phyloP scores from a whole-genome alignment of 2,888 invertebrate genomes.

The Sinelater perroti region DNA sequence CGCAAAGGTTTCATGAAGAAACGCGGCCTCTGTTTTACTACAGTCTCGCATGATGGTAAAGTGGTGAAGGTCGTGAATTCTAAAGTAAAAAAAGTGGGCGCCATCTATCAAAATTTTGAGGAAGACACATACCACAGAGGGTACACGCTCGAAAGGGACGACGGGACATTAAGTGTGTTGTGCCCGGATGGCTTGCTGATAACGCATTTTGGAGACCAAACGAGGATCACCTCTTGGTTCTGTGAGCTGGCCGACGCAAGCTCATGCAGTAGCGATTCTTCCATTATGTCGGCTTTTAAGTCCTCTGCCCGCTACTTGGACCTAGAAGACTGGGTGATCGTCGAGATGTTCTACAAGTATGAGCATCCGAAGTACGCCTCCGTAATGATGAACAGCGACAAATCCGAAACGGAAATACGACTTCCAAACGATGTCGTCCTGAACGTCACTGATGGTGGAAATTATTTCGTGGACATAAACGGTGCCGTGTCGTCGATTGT shows the following conservation, averaged over 20 bases:
- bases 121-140: slow-evolving; percentile 20
- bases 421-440: slow-evolving; percentile 13
- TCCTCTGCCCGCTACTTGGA: too few relatives aligned
- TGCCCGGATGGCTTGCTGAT: slow-evolving; percentile 11
- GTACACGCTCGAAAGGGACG: slow-evolving; percentile 14
- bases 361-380: slow-evolving; percentile 38
- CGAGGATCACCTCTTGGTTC: slow-evolving; percentile 34
- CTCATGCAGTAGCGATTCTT: too few relatives aligned
- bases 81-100: slow-evolving; percentile 2
- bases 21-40: slow-evolving; percentile 5
- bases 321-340: slow-evolving; percentile 16
- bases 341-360: slow-evolving; percentile 30
- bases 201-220: slow-evolving; percentile 32
- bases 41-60: slow-evolving; percentile 19
- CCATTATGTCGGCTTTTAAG: too few relatives aligned
- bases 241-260: too few relatives aligned
- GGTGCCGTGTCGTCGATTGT: not conserved
- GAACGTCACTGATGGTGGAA: not conserved
- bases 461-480: not conserved
- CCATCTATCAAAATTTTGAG: not conserved
- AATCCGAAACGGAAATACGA: not conserved
- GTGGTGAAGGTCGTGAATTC: slow-evolving; percentile 6
- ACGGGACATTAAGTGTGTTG: slow-evolving; percentile 27
- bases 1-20: slow-evolving; percentile 2
- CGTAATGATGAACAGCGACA: slow-evolving; percentile 3